Evolutionary conservation across 1,140 invertebrate species (phyloP).

Genomic region (Radopholus similis): DNA sequence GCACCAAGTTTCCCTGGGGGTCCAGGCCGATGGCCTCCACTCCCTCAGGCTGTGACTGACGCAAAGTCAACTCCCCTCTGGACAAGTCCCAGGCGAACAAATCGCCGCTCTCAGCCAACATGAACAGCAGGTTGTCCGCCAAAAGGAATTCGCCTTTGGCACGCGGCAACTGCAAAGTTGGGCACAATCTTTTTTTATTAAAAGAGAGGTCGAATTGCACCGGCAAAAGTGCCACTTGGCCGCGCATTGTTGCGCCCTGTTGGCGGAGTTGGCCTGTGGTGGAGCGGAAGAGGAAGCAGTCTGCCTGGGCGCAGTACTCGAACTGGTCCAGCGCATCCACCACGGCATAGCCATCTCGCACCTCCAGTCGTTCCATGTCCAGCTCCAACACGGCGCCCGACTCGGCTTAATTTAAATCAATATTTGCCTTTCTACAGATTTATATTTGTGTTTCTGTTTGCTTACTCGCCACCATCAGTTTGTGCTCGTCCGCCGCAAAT

Average conservation of each 20-base stretch:
- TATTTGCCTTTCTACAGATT: background rate
- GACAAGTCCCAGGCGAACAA: background rate
- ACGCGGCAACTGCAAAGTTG: background rate
- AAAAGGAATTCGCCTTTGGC: background rate
- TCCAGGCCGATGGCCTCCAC: background rate
- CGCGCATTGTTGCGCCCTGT: background rate
- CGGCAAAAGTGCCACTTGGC: background rate
- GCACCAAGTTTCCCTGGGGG: background rate
- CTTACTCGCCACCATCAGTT: constrained; percentile 4
- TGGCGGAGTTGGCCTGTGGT: background rate
- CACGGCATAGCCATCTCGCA: background rate
- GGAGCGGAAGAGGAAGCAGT: background rate
- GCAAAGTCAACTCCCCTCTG: background rate
- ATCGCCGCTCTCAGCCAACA: background rate
- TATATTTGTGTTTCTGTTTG: background rate
- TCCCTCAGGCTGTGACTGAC: background rate
- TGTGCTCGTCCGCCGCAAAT: background rate
- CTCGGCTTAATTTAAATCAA: background rate
- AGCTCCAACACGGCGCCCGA: background rate
- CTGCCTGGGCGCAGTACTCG: background rate
- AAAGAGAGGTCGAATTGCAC: background rate
- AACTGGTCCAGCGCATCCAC: background rate
- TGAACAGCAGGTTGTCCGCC: background rate
- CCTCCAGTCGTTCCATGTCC: background rate
- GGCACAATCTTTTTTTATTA: background rate